Base-by-base conservation (phyloP, 2,797 vertebrate genomes). In the Syngnathus acus region DNA sequence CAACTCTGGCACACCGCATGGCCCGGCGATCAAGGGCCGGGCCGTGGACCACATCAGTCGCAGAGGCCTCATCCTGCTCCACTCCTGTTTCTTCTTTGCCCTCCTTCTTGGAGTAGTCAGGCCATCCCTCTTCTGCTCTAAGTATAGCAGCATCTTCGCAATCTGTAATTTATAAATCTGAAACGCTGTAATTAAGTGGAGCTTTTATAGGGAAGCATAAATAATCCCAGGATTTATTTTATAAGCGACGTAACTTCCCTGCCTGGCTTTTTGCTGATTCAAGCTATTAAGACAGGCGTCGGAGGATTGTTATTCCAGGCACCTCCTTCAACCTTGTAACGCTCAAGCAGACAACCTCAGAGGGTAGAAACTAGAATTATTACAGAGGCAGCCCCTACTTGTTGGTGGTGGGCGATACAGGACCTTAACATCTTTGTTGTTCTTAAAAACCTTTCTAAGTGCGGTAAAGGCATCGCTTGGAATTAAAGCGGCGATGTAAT, bases 161-260 rank as follows among this genome's bases (percentile, higher is more conserved):
- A 92, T 89, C 90, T 92, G 89, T 92, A 91, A 92, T 93, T 91
- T 92, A 91, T 90, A 89, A 89, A 82, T 86, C 87, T 73, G 80
- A 90, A 87, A 89, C 84, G 88, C 88, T 92, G 86, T 92, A 90
- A 92, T 93, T 93, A 92, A 88, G 83, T 83, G 73, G 82, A 84
- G 85, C 80, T 89, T 89, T 93, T 92, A 90, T 86, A 87, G 89
- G 80, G 81, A 84, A 83, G 91, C 89, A 88, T 91, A 90, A 91
- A 91, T 92, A 92, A 91, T 88, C 76, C 82, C 82, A 77, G 78
- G 71, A 81, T 78, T 74, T 85, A 82, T 84, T 78, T 79, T 70
- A 78, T 78, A 76, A 81, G 72, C 75, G 32, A 32, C 32, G 32
- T 55, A 60, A 79, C 77, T 82, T 69, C 73, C 69, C 57, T 65